Evolutionary conservation across 2,797 vertebrate species (phyloP).

Genomic region (Pelochelys cantorii): DNA sequence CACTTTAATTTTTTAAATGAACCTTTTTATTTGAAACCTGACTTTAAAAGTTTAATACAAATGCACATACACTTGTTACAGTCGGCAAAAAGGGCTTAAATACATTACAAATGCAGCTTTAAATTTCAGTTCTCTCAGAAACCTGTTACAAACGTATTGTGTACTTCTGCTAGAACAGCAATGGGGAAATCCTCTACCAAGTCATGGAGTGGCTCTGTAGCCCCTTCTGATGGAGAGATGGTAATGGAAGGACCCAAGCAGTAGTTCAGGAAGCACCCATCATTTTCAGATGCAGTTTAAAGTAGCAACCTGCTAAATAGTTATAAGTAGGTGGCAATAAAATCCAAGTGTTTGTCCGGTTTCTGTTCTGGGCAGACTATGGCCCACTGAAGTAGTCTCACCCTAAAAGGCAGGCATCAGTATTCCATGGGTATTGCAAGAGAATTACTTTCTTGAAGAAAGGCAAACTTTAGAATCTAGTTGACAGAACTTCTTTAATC

Average conservation of each 20-base stretch:
- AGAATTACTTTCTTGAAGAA: background rate
- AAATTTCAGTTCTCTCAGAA: background rate
- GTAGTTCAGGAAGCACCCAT: background rate
- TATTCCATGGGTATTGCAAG: background rate
- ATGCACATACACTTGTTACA: background rate
- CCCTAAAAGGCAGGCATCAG: background rate
- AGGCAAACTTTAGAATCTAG: background rate
- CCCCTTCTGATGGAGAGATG: background rate
- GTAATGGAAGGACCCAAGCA: background rate
- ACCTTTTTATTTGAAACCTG: background rate
- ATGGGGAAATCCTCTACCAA: background rate
- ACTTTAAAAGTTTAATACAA: background rate
- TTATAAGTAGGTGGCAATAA: background rate
- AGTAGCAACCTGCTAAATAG: background rate
- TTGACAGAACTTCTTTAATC: background rate
- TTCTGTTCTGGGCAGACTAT: background rate
- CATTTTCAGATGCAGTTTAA: background rate
- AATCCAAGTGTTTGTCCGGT: fast-evolving
- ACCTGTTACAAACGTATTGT: background rate
- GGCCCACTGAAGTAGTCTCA: fast-evolving
- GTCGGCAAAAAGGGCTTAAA: background rate
- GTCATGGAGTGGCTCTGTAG: background rate
- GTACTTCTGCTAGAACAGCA: background rate
- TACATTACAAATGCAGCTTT: background rate
- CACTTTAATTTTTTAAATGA: background rate